Percentiles rank a stretch among this genome's conserved stretches.
Evolutionary conservation across 2,113 vertebrate genomes (phyloP).

Genomic region (Lepus timidus): DNA sequence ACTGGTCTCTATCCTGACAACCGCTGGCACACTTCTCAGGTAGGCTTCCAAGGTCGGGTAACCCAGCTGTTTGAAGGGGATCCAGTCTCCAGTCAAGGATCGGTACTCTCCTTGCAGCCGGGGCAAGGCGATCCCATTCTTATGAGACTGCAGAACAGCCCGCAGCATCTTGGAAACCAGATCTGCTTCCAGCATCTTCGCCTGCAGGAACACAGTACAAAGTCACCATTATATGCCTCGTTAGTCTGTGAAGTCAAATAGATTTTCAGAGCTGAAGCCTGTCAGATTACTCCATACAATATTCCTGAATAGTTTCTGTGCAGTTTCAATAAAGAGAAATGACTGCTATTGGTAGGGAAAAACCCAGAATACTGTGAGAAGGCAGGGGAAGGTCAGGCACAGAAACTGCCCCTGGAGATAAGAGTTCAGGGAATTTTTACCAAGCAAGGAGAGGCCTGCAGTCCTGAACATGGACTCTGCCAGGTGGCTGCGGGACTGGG

Average conservation of each 20-base stretch:
- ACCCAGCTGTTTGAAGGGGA: conserved; percentile 92
- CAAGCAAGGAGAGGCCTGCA: background rate
- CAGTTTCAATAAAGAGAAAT: background rate
- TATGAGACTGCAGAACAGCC: conserved; percentile 94
- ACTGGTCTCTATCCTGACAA: conserved; percentile 89
- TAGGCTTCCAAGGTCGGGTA: conserved; percentile 90
- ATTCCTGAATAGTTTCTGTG: background rate
- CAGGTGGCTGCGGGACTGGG: background rate
- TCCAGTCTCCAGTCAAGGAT: conserved; percentile 92
- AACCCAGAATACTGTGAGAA: background rate
- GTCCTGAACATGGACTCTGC: conserved; percentile 4
- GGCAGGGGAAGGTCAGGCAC: background rate
- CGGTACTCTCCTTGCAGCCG: conserved; percentile 92
- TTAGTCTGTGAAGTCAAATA: background rate
- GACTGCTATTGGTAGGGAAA: background rate
- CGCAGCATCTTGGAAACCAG: conserved; percentile 92
- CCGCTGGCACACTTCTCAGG: conserved; percentile 91
- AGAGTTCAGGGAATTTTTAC: background rate
- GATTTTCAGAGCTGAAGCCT: conserved; percentile 44
- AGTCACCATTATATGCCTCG: conserved; percentile 24
- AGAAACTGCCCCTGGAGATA: background rate
- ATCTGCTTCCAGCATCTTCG: conserved; percentile 92
- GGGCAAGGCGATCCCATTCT: conserved; percentile 89
- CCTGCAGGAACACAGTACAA: conserved; percentile 69
- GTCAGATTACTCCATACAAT: conserved; percentile 5